A percentile compares a stretch with the other conserved stretches of the same genome.
phyloP scores from a whole-genome alignment of 2,113 vertebrate species.

The Acanthochromis polyacanthus region DNA sequence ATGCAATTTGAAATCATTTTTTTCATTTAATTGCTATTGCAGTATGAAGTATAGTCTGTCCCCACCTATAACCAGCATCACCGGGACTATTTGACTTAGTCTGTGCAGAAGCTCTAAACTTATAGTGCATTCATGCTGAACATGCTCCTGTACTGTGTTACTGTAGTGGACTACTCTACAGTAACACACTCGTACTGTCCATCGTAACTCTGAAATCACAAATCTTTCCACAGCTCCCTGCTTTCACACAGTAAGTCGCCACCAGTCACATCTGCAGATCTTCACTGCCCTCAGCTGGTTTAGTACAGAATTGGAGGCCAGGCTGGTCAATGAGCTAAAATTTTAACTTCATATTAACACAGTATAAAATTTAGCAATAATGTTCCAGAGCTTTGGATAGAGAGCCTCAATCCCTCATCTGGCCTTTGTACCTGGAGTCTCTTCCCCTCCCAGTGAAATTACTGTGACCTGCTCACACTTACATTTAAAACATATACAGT shows the following conservation, averaged over 20 bases:
- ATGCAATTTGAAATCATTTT: too few species aligned
- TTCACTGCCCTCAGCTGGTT: slow-evolving; percentile 69
- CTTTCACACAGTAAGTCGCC: not conserved
- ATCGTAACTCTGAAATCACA: not conserved
- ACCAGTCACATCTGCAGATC: slow-evolving; percentile 26
- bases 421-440: too few species aligned
- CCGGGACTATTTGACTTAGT: not conserved
- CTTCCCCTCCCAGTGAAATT: too few species aligned
- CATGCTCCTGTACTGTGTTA: slow-evolving; percentile 1
- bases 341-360: not conserved
- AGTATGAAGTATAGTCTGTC: not conserved
- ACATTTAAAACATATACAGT: too few species aligned
- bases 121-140: not conserved
- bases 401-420: too few species aligned
- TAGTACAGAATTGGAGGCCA: slow-evolving; percentile 9
- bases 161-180: not conserved
- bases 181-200: not conserved
- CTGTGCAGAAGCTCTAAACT: not conserved
- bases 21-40: too few species aligned
- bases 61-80: not conserved
- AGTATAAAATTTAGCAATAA: too few species aligned
- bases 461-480: too few species aligned
- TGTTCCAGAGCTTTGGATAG: too few species aligned
- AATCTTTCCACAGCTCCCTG: not conserved
- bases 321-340: not conserved